Percentiles rank a stretch among this genome's conserved stretches.
Conservation (phyloP, 1,140 invertebrate species). For the Pachyrhynchus sulphureomaculatus region DNA sequence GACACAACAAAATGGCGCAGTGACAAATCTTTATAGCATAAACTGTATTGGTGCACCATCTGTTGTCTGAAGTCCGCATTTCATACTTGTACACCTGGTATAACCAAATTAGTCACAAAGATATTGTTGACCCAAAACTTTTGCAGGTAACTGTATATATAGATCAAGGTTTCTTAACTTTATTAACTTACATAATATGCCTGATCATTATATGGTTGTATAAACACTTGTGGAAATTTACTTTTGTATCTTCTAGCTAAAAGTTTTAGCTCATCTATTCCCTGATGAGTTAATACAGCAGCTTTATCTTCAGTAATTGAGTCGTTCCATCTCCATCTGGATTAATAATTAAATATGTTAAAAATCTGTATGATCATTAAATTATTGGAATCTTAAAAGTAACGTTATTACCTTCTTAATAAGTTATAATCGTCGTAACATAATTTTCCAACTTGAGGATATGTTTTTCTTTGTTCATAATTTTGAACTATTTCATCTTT, state of each 20-base stretch:
- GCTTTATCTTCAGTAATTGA: slow-evolving; percentile 59
- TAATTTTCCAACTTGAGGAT: slow-evolving; percentile 52
- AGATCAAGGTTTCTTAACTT: too few species aligned
- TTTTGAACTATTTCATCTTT: slow-evolving; percentile 60
- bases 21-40: too few species aligned
- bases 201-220: slow-evolving; percentile 47
- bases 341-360: slow-evolving; percentile 9
- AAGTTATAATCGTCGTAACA: slow-evolving; percentile 60
- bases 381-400: too few species aligned
- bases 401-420: slow-evolving; percentile 54
- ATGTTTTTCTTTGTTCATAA: slow-evolving; percentile 52
- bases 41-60: too few species aligned
- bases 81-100: too few species aligned
- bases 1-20: too few species aligned
- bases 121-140: too few species aligned
- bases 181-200: slow-evolving; percentile 50
- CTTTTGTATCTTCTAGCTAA: slow-evolving; percentile 61
- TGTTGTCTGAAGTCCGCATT: too few species aligned
- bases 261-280: slow-evolving; percentile 60
- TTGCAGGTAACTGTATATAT: too few species aligned
- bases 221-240: slow-evolving; percentile 58
- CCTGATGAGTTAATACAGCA: slow-evolving; percentile 59
- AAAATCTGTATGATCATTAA: too few species aligned
- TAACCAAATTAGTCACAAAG: too few species aligned
- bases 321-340: slow-evolving; percentile 60